Conservation (phyloP, 2,797 vertebrate genomes). For the Ptychobarbus kaznakovi region DNA sequence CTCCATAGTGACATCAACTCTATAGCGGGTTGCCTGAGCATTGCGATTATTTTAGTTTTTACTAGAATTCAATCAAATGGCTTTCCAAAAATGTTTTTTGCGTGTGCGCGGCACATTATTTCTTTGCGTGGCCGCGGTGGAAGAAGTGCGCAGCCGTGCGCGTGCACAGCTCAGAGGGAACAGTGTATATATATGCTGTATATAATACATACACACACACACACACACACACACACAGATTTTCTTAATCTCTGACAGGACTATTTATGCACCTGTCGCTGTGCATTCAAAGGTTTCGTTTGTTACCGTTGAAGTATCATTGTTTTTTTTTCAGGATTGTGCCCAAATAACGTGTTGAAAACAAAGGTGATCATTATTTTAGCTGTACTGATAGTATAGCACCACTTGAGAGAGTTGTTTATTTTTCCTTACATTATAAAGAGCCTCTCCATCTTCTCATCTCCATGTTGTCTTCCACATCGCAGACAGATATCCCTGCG, state of each 20-base stretch:
- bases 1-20: no score
- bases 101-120: no score
- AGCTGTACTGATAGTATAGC: slow-evolving; percentile 40
- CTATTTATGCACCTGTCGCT: slow-evolving; percentile 53
- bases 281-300: slow-evolving; percentile 48
- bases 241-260: slow-evolving; percentile 35
- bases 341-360: slow-evolving; percentile 25
- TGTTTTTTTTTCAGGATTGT: slow-evolving; percentile 27
- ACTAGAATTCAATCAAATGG: no score
- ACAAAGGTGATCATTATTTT: slow-evolving; percentile 42
- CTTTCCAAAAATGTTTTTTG: no score
- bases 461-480: slow-evolving; percentile 55
- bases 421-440: slow-evolving; percentile 45
- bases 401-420: slow-evolving; percentile 44
- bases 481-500: slow-evolving; percentile 61
- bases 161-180: no score
- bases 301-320: slow-evolving; percentile 23
- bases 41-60: no score
- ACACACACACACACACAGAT: no score
- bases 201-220: no score
- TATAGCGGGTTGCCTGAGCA: no score
- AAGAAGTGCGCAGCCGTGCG: no score
- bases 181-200: no score
- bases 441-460: slow-evolving; percentile 55
- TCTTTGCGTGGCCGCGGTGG: no score